Base-by-base conservation (phyloP, 2,113 vertebrate genomes). In the Empidonax alnorum region DNA sequence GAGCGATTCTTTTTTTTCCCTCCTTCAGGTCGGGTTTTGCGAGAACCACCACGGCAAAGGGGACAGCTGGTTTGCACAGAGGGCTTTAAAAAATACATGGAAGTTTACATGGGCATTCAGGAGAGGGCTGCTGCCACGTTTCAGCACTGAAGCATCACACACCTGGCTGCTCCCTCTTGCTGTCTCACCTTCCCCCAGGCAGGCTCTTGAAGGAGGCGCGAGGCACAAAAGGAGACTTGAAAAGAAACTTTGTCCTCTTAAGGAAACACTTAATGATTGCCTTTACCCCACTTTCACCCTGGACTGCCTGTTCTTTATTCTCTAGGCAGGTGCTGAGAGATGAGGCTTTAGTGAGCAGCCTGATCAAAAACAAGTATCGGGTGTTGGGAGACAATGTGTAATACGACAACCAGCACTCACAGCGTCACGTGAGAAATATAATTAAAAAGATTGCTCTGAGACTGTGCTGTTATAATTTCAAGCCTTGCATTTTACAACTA, bases 261-360 rank as follows among this genome's bases (percentile, higher is more conserved):
- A 31, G 22, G 89, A 90, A 87, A 79, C n/a, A 47, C 59, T 75
- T 52, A 69, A 58, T 17, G 46, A 76, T 18, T 67, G 37, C 53
- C 11, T 58, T 55, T 82, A 73, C 59, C 50, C 30, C 28, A 78
- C 49, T 62, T 55, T 27, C 41, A 61, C 33, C 84, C 44, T 39
- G 78, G 44, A 17, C 44, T 65, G 88, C 65, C 77, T 68, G 49
- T 23, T 72, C 89, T 95, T 79, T 78, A 85, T 76, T 53, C 73
- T 90, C 82, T 9, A 13, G 33, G 12, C 90, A 90, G 93, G 96
- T 81, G 90, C 85, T 96, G 95, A 96, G 90, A 92, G 92, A 84
- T 2, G 12, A 90, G 79, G 75, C 77, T 95, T 78, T 77, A 47
- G 73, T 16, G 73, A 83, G 79, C 58, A 65, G 91, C 12, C 82